Percentiles rank a stretch among this genome's conserved stretches.
Conservation (phyloP, 2,113 vertebrate species). For the Oriolus oriolus region DNA sequence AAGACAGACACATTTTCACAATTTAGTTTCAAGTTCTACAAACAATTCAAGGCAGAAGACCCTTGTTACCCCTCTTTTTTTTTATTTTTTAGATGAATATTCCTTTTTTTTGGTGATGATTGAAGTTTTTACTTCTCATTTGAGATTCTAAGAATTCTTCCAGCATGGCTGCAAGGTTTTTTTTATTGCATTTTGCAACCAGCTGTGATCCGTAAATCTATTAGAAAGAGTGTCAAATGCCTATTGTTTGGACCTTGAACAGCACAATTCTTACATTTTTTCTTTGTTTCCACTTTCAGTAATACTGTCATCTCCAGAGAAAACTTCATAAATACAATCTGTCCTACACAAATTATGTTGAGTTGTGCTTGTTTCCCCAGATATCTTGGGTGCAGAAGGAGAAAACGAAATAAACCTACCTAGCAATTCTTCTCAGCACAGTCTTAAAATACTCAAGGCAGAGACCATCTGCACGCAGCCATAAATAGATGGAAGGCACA, state of each 20-base stretch:
- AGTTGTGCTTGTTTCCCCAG: neutral
- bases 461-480: neutral
- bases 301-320: neutral
- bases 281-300: slow-evolving; percentile 1
- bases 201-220: neutral
- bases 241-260: neutral
- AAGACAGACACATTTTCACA: neutral
- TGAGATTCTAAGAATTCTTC: neutral
- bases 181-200: neutral
- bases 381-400: neutral
- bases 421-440: neutral
- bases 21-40: neutral
- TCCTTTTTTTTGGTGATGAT: neutral
- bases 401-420: neutral
- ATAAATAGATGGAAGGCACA: neutral
- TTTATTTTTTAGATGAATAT: neutral
- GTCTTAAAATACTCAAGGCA: neutral
- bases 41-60: neutral
- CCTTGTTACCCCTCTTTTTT: neutral
- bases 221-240: neutral
- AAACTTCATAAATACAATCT: neutral
- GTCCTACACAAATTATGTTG: neutral
- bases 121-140: neutral
- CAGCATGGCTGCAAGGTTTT: neutral
- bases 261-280: neutral